Conservation (phyloP, 2,113 vertebrate genomes). For the Amazona vittata region DNA sequence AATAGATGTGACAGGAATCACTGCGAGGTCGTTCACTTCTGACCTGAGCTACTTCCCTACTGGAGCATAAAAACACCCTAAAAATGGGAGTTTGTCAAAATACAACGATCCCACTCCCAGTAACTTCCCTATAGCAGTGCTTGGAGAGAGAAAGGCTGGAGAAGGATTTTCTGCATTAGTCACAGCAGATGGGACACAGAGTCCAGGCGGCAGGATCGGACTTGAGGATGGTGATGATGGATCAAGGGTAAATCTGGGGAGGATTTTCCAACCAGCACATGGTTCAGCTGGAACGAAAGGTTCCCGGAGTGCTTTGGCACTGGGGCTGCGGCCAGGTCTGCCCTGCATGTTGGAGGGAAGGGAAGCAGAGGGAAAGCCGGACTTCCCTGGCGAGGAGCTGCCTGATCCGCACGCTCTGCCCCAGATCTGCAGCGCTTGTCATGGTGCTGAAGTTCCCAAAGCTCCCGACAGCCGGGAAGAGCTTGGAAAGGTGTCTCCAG, state of each 20-base stretch:
- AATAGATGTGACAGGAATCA: accelerated
- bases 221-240: not conserved
- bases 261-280: not conserved
- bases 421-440: not conserved
- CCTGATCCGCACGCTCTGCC: accelerated
- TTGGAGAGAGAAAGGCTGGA: not conserved
- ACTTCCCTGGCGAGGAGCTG: not conserved
- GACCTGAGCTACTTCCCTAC: not conserved
- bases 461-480: not conserved
- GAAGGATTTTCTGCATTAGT: not conserved
- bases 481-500: not conserved
- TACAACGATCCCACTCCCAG: not conserved
- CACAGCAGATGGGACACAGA: not conserved
- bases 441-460: not conserved
- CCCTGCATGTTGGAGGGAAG: not conserved
- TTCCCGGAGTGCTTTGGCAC: not conserved
- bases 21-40: not conserved
- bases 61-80: not conserved
- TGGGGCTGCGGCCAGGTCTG: not conserved
- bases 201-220: not conserved
- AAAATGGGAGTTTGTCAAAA: not conserved
- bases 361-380: not conserved
- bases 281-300: not conserved
- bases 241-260: not conserved
- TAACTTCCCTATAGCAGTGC: not conserved